Conservation (phyloP, 2,797 vertebrate genomes). For the Enteromius viviparus region DNA sequence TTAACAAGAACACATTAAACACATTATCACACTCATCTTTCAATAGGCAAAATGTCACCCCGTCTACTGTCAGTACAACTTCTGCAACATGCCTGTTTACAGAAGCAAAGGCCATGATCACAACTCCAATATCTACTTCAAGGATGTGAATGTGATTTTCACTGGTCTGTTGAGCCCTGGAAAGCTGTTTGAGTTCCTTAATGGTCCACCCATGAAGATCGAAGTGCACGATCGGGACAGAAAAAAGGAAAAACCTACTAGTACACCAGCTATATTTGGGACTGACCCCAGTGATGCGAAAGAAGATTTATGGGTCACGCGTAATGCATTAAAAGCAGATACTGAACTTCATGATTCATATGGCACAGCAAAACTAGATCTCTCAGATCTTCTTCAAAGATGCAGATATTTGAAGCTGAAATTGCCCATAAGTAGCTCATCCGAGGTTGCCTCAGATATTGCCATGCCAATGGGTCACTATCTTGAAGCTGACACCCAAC, state of each 20-base stretch:
- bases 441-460: constrained; percentile 5
- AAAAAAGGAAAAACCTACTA: constrained; percentile 59
- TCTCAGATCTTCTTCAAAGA: constrained; percentile 78
- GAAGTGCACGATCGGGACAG: constrained; percentile 86
- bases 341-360: constrained; percentile 65
- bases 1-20: neutral
- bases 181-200: constrained; percentile 77
- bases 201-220: constrained; percentile 80
- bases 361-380: constrained; percentile 76
- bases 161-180: constrained; percentile 72
- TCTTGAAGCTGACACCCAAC: constrained; percentile 72
- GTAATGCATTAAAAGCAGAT: constrained; percentile 47
- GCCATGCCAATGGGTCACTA: constrained; percentile 76
- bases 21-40: neutral
- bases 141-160: constrained; percentile 83
- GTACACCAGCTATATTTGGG: constrained; percentile 65
- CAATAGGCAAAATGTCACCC: constrained; percentile 78
- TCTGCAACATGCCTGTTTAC: constrained; percentile 73
- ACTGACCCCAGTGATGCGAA: constrained; percentile 63
- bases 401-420: constrained; percentile 70
- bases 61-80: constrained; percentile 85
- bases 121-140: constrained; percentile 75
- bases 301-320: constrained; percentile 50
- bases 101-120: constrained; percentile 75
- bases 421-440: constrained; percentile 70